A percentile compares a stretch with the other conserved stretches of the same genome.
Conservation (phyloP, 2,888 invertebrate genomes). For the Cantharis lateralis region DNA sequence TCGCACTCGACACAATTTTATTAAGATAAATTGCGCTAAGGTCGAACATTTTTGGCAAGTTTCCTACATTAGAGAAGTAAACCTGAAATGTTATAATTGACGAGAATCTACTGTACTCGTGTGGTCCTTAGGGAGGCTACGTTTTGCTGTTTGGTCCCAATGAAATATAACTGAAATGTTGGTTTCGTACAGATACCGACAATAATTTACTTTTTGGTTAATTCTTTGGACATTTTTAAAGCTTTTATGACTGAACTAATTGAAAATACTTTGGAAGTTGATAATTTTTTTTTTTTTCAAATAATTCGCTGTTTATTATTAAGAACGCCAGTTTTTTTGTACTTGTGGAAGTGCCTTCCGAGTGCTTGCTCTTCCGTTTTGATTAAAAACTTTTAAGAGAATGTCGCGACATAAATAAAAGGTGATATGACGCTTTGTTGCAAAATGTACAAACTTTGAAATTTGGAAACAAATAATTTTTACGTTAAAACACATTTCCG, state of each 20-base stretch:
- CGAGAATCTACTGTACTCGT: background rate
- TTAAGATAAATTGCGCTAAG: background rate
- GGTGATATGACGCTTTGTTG: background rate
- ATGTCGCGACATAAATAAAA: background rate
- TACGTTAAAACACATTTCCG: background rate
- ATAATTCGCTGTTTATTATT: background rate
- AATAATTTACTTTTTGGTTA: conserved; percentile 14
- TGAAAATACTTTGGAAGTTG: background rate
- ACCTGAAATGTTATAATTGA: conserved; percentile 5
- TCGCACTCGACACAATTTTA: background rate
- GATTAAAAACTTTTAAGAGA: conserved; percentile 1
- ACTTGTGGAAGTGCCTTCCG: background rate
- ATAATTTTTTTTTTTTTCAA: background rate
- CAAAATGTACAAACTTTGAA: background rate
- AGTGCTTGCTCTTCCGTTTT: background rate
- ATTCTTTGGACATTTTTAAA: conserved; percentile 9
- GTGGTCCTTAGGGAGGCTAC: conserved; percentile 7
- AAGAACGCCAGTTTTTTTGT: background rate
- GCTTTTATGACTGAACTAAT: background rate
- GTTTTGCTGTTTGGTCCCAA: conserved; percentile 11
- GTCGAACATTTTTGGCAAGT: conserved; percentile 4
- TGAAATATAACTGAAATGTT: conserved; percentile 12
- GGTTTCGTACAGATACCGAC: conserved; percentile 8
- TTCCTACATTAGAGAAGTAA: conserved; percentile 1
- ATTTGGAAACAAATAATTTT: background rate